These are phyloP conservation scores for Torymus aiolomorphi DNA, from an alignment of 2,888 invertebrate species.

Conservation along the genomic window DNA sequence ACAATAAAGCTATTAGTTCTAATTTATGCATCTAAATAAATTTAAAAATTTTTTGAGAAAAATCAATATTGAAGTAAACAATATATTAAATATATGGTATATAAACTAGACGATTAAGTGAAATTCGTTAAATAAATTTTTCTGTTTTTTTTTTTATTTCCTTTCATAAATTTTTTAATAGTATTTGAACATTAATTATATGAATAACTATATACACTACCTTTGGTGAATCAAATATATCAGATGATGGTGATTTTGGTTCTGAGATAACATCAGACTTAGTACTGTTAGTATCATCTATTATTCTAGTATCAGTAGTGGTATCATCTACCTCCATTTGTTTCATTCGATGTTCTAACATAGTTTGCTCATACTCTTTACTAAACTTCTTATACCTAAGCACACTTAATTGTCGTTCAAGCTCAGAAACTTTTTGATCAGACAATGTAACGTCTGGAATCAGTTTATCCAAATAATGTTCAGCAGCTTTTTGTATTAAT, in stretches of 20 bases:
- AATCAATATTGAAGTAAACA: no score
- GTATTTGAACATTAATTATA: not conserved
- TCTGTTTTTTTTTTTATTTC: no score
- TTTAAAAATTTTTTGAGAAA: no score
- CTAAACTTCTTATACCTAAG: constrained; percentile 8
- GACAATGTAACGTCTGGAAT: constrained; percentile 27
- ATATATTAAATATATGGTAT: no score
- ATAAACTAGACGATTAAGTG: no score
- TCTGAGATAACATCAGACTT: not conserved
- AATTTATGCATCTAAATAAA: no score
- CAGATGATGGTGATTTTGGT: not conserved
- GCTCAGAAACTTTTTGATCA: constrained; percentile 41
- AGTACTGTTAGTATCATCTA: not conserved
- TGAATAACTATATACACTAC: not conserved
- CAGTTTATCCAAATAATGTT: constrained; percentile 31
- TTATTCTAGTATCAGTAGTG: no score
- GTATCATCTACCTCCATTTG: constrained; percentile 24
- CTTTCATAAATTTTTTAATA: no score
- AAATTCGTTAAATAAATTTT: no score
- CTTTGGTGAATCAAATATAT: constrained; percentile 24
- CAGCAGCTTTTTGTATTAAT: constrained; percentile 53
- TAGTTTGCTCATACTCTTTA: not conserved
- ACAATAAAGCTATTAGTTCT: no score
- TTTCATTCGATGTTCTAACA: constrained; percentile 11
- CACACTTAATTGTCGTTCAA: constrained; percentile 18